Evolutionary conservation across 2,888 invertebrate species (phyloP).

Genomic region (Ophonus ardosiacus): DNA sequence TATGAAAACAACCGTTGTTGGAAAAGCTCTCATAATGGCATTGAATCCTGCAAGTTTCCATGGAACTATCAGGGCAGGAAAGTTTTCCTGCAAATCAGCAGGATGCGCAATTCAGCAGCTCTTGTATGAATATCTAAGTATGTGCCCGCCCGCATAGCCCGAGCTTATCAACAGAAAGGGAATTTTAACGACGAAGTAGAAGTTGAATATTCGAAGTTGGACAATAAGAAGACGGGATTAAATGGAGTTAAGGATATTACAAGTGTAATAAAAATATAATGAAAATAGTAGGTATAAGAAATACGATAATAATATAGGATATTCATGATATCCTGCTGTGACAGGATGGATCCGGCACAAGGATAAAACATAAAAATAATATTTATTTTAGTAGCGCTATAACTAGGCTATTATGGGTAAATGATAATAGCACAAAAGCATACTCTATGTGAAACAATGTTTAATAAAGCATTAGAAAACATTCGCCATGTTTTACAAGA

Average conservation of each 20-base stretch:
- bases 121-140: constrained; percentile 32
- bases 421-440: too few relatives aligned
- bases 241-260: not conserved
- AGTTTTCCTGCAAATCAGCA: constrained; percentile 38
- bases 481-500: too few relatives aligned
- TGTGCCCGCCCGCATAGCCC: constrained; percentile 2
- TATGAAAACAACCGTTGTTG: not conserved
- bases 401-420: too few relatives aligned
- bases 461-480: too few relatives aligned
- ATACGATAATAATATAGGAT: too few relatives aligned
- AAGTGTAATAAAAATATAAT: too few relatives aligned
- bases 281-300: too few relatives aligned
- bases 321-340: too few relatives aligned
- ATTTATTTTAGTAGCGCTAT: too few relatives aligned
- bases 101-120: not conserved
- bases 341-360: too few relatives aligned
- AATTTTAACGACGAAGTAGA: not conserved
- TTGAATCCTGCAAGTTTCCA: not conserved
- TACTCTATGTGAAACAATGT: too few relatives aligned
- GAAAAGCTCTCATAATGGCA: not conserved
- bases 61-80: constrained; percentile 7
- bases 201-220: not conserved
- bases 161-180: not conserved
- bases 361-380: too few relatives aligned
- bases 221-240: not conserved